Evolutionary conservation across 2,888 invertebrate genomes (phyloP), one percentile per base, ranked within the genome.

Genomic region (Thumatha senex): DNA sequence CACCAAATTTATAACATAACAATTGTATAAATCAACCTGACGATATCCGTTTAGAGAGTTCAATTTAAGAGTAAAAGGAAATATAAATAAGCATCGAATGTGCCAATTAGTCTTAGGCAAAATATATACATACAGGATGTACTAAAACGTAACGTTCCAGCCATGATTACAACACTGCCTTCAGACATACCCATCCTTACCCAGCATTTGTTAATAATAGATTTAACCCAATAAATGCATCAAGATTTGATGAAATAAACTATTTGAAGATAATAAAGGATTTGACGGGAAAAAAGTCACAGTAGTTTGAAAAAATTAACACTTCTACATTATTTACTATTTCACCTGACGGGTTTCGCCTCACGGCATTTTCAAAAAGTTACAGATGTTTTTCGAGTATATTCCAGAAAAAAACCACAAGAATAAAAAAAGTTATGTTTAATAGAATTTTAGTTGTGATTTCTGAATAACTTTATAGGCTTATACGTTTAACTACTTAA

Each of bases 221-320:
- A 54, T 55, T 63, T 48, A 48, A 49, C 40, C 51, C 50, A 51
- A 58, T 67, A 64, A 67, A 63, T 40, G 30, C 40, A 59, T 59
- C 49, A 56, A 57, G 55, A 48, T 53, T 35, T 53, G 53, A 51
- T 62, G 57, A 59, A 61, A 57, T 50, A 59, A 58, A 61, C 63
- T 55, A 56, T 58, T 70, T 70, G 68, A 68, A 60, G 56, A 48
- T 0, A 46, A 46, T 61, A 58, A 56, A 58, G 66, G n/a, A n/a
- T n/a, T n/a, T n/a, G n/a, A n/a, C n/a, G n/a, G n/a, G n/a, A n/a
- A n/a, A n/a, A n/a, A n/a, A n/a, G n/a, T n/a, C n/a, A n/a, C n/a
- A n/a, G n/a, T n/a, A n/a, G n/a, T n/a, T n/a, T n/a, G n/a, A n/a
- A n/a, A n/a, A n/a, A n/a, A n/a, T n/a, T n/a, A n/a, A n/a, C n/a